Conservation (phyloP, 2,113 vertebrate species). For the Bubo bubo region DNA sequence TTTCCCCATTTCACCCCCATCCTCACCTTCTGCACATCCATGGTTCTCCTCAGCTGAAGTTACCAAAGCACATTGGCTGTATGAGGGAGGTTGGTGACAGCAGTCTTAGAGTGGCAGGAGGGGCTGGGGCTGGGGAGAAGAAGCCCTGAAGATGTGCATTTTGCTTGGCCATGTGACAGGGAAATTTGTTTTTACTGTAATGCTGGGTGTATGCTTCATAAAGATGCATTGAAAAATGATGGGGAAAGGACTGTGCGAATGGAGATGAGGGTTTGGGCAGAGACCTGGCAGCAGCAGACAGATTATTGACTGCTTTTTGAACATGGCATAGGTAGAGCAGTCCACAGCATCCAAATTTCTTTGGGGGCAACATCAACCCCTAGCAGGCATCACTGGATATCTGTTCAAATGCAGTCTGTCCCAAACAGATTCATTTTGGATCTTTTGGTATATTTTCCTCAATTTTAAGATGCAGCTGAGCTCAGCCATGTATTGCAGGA, state of each 20-base stretch:
- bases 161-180: rapidly evolving
- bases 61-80: neutral
- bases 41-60: neutral
- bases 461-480: neutral
- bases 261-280: neutral
- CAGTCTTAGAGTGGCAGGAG: neutral
- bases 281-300: neutral
- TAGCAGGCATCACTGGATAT: neutral
- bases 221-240: neutral
- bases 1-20: rapidly evolving
- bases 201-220: neutral
- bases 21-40: neutral
- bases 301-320: neutral
- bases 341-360: neutral
- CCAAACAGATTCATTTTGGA: neutral
- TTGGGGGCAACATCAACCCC: neutral
- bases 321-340: neutral
- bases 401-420: neutral
- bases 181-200: neutral
- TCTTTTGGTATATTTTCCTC: neutral
- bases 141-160: neutral
- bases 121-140: neutral
- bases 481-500: neutral
- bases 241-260: neutral
- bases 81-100: neutral